Evolutionary conservation across 2,888 invertebrate species (phyloP).

Genomic region (Rhagonycha fulva): DNA sequence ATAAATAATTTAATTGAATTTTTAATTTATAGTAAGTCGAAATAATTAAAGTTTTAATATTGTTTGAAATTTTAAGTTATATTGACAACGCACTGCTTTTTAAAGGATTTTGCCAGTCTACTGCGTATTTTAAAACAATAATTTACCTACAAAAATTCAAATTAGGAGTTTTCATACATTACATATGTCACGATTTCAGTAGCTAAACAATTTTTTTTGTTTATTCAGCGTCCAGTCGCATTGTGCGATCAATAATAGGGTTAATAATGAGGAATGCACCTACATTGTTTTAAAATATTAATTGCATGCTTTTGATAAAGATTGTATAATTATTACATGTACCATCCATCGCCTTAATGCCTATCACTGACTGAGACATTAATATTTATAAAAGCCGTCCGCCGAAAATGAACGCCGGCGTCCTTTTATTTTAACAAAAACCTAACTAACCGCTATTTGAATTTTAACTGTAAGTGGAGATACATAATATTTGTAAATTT

Average conservation of each 20-base stretch:
- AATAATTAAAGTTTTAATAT: too few relatives aligned
- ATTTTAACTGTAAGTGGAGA: too few relatives aligned
- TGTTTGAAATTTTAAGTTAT: not conserved
- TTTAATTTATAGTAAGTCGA: too few relatives aligned
- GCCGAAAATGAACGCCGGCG: too few relatives aligned
- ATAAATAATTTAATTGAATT: too few relatives aligned
- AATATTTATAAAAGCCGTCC: not conserved
- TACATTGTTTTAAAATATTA: not conserved
- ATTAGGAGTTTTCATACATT: not conserved
- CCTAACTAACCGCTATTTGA: too few relatives aligned
- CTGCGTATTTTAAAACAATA: not conserved
- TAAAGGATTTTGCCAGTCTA: not conserved
- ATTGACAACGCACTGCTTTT: not conserved
- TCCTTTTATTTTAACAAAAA: too few relatives aligned
- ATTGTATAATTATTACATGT: not conserved
- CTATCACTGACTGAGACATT: not conserved
- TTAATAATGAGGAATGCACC: not conserved
- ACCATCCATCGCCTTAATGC: not conserved
- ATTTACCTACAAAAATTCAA: not conserved
- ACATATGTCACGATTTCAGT: not conserved
- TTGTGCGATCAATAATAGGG: not conserved
- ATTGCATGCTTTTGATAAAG: not conserved
- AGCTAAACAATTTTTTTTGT: not conserved
- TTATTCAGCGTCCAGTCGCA: not conserved
- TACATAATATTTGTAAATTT: too few relatives aligned